phyloP scores from a whole-genome alignment of 2,888 invertebrate species.

The Myopa tessellatipennis region DNA sequence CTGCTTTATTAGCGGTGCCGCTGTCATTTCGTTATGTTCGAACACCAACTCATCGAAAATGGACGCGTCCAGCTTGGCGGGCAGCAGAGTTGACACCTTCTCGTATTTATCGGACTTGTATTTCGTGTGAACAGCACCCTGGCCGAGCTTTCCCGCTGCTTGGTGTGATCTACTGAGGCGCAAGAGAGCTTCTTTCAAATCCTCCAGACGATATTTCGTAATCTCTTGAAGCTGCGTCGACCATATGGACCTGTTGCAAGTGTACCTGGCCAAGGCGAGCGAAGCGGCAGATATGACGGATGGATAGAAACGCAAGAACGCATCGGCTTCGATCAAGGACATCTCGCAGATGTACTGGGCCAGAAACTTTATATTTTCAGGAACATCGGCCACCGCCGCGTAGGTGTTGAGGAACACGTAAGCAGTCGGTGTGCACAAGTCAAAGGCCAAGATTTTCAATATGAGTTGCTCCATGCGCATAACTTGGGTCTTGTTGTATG shows the following conservation, averaged over 20 bases:
- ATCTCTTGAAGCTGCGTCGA: conserved; percentile 73
- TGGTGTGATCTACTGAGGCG: conserved; percentile 78
- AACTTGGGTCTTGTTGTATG: conserved; percentile 90
- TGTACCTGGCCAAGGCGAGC: conserved; percentile 83
- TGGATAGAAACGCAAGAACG: conserved; percentile 83
- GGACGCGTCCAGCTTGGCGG: conserved; percentile 56
- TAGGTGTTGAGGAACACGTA: conserved; percentile 86
- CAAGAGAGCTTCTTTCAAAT: conserved; percentile 77
- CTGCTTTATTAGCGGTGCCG: conserved; percentile 41
- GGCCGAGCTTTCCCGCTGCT: conserved; percentile 75
- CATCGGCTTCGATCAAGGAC: conserved; percentile 87
- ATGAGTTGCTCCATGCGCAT: conserved; percentile 95
- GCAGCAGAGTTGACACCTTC: conserved; percentile 60
- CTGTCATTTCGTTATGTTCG: conserved; percentile 52
- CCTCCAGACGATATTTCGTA: conserved; percentile 76
- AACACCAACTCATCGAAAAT: conserved; percentile 55
- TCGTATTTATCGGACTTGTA: conserved; percentile 78
- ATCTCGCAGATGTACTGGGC: conserved; percentile 88
- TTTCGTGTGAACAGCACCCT: conserved; percentile 90
- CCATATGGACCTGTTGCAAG: conserved; percentile 74
- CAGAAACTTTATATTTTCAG: conserved; percentile 78
- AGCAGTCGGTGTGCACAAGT: conserved; percentile 89
- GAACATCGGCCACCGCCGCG: conserved; percentile 77
- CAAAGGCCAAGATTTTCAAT: conserved; percentile 88
- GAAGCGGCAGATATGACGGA: conserved; percentile 85